Percentiles rank a stretch among this genome's conserved stretches.
phyloP scores from a whole-genome alignment of 1,140 invertebrate genomes.

The Drosophila fuyamai region DNA sequence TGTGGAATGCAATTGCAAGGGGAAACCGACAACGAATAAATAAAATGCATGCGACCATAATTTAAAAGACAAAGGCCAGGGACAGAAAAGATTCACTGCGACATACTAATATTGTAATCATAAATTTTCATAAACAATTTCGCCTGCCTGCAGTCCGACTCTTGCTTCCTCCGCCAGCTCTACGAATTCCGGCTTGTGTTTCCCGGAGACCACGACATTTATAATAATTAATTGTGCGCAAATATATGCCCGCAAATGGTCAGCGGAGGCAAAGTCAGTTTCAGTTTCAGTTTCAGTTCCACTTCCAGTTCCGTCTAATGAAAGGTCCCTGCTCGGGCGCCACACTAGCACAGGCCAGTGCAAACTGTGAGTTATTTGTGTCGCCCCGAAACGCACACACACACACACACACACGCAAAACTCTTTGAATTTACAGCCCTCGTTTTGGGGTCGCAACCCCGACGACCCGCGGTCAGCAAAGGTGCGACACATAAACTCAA shows the following conservation, averaged over 20 bases:
- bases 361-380: constrained; percentile 78
- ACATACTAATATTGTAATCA: constrained; percentile 83
- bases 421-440: constrained; percentile 60
- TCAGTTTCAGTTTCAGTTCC: constrained; percentile 24
- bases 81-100: constrained; percentile 62
- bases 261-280: constrained; percentile 58
- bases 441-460: constrained; percentile 37
- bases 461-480: constrained; percentile 55
- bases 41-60: constrained; percentile 65
- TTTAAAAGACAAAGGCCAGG: constrained; percentile 67
- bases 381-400: constrained; percentile 36
- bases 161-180: constrained; percentile 29
- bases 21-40: constrained; percentile 55
- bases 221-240: constrained; percentile 83
- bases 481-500: constrained; percentile 65
- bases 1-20: constrained; percentile 47
- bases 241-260: constrained; percentile 80
- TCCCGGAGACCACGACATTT: constrained; percentile 71
- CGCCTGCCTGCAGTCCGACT: constrained; percentile 62
- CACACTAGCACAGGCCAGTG: constrained; percentile 31
- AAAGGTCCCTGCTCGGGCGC: constrained; percentile 45
- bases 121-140: constrained; percentile 84
- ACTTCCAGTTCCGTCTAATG: constrained; percentile 54
- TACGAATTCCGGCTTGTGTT: constrained; percentile 34
- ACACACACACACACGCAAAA: constrained; percentile 1